Evolutionary conservation across 2,797 vertebrate genomes (phyloP), one percentile per base, ranked within the genome.

Genomic region (Astyanax mexicanus): DNA sequence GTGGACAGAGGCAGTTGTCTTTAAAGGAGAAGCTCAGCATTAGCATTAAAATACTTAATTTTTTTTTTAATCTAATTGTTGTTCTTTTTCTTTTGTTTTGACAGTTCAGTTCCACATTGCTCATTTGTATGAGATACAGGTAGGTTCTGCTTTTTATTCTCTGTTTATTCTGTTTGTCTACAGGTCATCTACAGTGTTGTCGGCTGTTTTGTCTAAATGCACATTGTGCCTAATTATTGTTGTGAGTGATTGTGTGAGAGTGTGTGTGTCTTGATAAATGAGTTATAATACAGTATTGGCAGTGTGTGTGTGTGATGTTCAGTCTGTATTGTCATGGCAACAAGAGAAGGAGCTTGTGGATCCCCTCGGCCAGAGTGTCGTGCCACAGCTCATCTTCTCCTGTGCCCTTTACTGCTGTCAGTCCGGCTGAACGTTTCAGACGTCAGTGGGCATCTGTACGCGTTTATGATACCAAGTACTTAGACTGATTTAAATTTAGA

Each of bases 101-200:
- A 83, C 94, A 98, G 97, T 99, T 94, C 96, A 98, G 86, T 99
- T 99, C 94, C 98, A 99, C 94, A 97, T 99, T 84, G 98, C 97
- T 90, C 98, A 99, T 95, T 93, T 99, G 87, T 98, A 99, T 94
- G 98, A 99, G 95, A 99, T 98, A 86, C 98, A 99, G 98, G 98
- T 99, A 94, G 96, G 95, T 83, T 80, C 7, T 32, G 4, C 19
- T n/a, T 11, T 57, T n/a, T 15, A 4, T 15, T 12, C 4, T 21
- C 3, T n/a, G 4, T 19, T 7, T 73, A 6, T 1, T 1, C 42
- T 21, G 15, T 5, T 19, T 10, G 3, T 15, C 4, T 60, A 6
- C 4, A 10, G 15, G 32, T 71, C 13, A 25, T 38, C 2, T 0
- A 12, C 62, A 8, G 3, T 6, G 12, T 11, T 4, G 3, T 17